Conservation (phyloP, 2,797 vertebrate genomes). For the Myripristis murdjan region DNA sequence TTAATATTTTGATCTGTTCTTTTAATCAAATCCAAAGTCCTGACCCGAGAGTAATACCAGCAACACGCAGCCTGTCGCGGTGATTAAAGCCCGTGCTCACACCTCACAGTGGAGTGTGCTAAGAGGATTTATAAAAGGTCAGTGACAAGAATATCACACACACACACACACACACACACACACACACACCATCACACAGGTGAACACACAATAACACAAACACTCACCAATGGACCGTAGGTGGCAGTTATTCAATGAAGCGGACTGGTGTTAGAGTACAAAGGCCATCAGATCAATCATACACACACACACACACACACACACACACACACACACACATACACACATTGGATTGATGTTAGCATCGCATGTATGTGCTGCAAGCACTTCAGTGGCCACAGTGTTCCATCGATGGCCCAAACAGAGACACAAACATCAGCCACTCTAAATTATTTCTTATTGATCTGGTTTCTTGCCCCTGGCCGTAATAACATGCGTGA, state of each 20-base stretch:
- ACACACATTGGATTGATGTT: constrained; percentile 54
- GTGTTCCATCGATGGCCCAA: constrained; percentile 42
- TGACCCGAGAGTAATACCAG: background rate
- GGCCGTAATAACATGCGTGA: constrained; percentile 45
- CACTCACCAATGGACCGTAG: constrained; percentile 16
- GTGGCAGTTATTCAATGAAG: constrained; percentile 56
- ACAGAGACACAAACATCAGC: constrained; percentile 42
- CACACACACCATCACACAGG: too few species aligned
- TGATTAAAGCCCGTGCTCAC: constrained; percentile 23
- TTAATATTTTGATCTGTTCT: too few species aligned
- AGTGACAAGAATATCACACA: constrained; percentile 42
- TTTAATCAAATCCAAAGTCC: background rate
- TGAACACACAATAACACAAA: constrained; percentile 9
- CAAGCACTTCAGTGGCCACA: constrained; percentile 19
- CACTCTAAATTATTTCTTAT: constrained; percentile 70
- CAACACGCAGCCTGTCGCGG: background rate
- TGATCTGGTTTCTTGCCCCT: constrained; percentile 62
- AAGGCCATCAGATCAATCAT: constrained; percentile 55
- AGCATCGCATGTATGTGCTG: constrained; percentile 10
- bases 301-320: constrained; percentile 2
- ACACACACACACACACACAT: constrained; percentile 1
- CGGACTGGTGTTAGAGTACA: constrained; percentile 50
- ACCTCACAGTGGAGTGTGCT: constrained; percentile 7
- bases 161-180: constrained; percentile 19
- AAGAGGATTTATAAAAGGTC: constrained; percentile 54